These are phyloP conservation scores for Melieria crassipennis DNA, from an alignment of 2,888 invertebrate species.

Conservation along the genomic window DNA sequence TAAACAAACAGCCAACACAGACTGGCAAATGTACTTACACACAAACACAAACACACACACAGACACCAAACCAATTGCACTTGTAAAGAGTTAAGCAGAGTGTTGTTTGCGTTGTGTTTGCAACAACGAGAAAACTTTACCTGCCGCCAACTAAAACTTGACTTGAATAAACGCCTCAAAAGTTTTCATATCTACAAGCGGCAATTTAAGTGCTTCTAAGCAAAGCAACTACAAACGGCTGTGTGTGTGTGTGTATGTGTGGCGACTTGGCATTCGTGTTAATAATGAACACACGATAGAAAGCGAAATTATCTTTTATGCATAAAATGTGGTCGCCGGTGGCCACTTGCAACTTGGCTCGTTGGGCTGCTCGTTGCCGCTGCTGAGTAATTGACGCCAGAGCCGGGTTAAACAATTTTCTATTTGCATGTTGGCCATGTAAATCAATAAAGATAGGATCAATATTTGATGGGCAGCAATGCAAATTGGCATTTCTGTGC, in stretches of 20 bases:
- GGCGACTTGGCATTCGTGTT: neutral
- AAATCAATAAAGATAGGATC: slow-evolving; percentile 28
- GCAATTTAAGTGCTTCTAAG: slow-evolving; percentile 1
- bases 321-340: neutral
- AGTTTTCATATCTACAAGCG: neutral
- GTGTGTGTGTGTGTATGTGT: slow-evolving; percentile 6
- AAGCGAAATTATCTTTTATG: slow-evolving; percentile 12
- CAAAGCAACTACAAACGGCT: neutral
- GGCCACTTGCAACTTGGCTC: neutral
- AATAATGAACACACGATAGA: neutral
- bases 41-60: neutral
- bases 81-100: neutral
- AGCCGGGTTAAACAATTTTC: slow-evolving; percentile 4
- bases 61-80: neutral
- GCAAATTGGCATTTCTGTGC: slow-evolving; percentile 26
- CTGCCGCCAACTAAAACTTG: neutral
- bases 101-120: neutral
- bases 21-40: neutral
- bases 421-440: slow-evolving; percentile 10
- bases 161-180: neutral
- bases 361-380: neutral
- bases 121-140: neutral
- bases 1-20: neutral
- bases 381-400: neutral
- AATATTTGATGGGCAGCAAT: slow-evolving; percentile 30